Evolutionary conservation across 2,113 vertebrate species (phyloP).

Genomic region (Dasyprocta punctata): DNA sequence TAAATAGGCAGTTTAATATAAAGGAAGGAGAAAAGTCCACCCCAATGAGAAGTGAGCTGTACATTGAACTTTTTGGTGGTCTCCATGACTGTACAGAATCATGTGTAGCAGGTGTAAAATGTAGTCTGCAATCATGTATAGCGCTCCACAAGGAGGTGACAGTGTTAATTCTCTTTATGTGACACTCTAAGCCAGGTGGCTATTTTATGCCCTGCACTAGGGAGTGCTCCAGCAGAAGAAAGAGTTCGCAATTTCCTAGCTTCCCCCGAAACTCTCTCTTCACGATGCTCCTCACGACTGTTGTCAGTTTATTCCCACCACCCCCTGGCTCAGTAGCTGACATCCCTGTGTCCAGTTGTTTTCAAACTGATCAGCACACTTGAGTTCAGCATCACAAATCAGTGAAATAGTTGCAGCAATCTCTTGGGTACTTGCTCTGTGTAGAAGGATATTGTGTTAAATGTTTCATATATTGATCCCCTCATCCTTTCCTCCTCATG

Average conservation of each 20-base stretch:
- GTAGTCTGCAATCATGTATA: neutral
- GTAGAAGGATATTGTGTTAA: neutral
- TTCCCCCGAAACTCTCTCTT: neutral
- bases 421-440: neutral
- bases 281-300: neutral
- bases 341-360: neutral
- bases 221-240: neutral
- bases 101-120: neutral
- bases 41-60: neutral
- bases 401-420: neutral
- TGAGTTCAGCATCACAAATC: neutral
- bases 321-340: no score
- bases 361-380: neutral
- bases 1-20: neutral
- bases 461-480: neutral
- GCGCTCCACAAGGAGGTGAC: neutral
- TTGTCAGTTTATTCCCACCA: neutral
- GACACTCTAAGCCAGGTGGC: neutral
- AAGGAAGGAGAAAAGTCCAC: neutral
- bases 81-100: neutral
- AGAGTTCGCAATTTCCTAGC: neutral
- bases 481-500: neutral
- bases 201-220: neutral
- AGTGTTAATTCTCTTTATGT: neutral
- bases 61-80: neutral